Percentiles rank a stretch among this genome's conserved stretches.
These are phyloP conservation scores for Tetrax tetrax DNA, from an alignment of 2,113 vertebrate species.

Conservation along the genomic window DNA sequence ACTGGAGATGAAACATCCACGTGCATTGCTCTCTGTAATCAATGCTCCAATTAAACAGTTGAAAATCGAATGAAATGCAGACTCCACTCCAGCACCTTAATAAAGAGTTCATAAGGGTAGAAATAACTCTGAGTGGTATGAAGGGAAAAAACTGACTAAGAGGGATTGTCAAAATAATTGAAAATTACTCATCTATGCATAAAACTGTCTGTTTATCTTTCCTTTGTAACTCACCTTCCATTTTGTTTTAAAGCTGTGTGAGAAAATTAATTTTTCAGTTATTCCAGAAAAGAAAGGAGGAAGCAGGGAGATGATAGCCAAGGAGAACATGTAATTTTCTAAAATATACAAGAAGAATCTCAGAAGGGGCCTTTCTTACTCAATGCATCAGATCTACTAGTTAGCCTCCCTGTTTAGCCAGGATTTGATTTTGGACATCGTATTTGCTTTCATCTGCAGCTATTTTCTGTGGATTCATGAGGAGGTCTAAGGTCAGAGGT, in stretches of 20 bases:
- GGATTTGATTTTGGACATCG: not conserved
- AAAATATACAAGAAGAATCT: not conserved
- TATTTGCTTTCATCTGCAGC: not conserved
- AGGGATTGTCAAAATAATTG: not conserved
- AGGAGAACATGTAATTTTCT: not conserved
- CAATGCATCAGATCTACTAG: not conserved
- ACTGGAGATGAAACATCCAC: not conserved
- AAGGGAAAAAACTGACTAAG: not conserved
- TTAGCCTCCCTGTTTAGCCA: not conserved
- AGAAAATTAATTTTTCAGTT: not conserved
- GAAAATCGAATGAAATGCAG: not conserved
- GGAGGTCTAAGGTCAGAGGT: not conserved
- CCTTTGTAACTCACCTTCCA: not conserved
- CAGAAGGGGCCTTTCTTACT: fast-evolving
- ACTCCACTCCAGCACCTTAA: not conserved
- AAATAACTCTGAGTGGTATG: not conserved
- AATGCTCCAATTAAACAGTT: not conserved
- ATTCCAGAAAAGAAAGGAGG: not conserved
- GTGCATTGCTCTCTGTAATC: not conserved
- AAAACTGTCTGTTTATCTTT: not conserved
- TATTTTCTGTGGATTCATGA: not conserved
- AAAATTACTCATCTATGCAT: not conserved
- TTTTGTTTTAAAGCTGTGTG: not conserved
- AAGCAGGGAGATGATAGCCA: not conserved
- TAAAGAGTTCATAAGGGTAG: not conserved